These are phyloP conservation scores for Platycheirus albimanus DNA, from an alignment of 2,888 invertebrate genomes.

Conservation along the genomic window DNA sequence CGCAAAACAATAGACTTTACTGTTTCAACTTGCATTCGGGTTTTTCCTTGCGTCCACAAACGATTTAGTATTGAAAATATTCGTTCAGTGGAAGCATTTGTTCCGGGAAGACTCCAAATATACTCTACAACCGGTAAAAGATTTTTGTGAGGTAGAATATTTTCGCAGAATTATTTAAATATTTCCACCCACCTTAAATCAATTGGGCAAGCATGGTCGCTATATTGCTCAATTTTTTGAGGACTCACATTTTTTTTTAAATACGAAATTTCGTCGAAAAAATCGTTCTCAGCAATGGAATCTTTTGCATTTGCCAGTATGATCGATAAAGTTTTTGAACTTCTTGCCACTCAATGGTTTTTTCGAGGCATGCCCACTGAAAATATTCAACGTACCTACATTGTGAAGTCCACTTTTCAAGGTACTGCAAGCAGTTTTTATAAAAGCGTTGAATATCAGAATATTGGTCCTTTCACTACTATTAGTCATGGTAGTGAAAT, in stretches of 20 bases:
- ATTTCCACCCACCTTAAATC: constrained; percentile 36
- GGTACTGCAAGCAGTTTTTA: not conserved
- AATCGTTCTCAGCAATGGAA: constrained; percentile 13
- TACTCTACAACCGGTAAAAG: constrained; percentile 30
- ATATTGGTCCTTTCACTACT: too few species aligned
- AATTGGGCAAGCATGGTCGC: not conserved
- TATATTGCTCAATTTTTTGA: constrained; percentile 12
- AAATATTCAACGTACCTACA: constrained; percentile 4
- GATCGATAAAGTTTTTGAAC: not conserved
- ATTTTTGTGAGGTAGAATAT: constrained; percentile 1
- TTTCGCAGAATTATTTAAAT: constrained; percentile 12
- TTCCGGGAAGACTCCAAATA: constrained; percentile 34
- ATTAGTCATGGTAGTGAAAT: too few species aligned
- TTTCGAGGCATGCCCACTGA: not conserved
- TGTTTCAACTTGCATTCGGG: constrained; percentile 6
- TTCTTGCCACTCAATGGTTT: too few species aligned
- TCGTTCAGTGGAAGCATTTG: constrained; percentile 48
- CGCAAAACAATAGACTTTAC: constrained; percentile 12
- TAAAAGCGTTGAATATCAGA: not conserved
- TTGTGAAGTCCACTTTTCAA: constrained; percentile 15
- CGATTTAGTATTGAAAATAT: constrained; percentile 42
- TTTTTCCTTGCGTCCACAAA: constrained; percentile 50
- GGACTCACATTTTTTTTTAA: constrained; percentile 25
- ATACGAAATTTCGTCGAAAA: constrained; percentile 28
- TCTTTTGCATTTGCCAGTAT: too few species aligned